Evolutionary conservation across 2,888 invertebrate genomes (phyloP).

Genomic region (Eudasyphora cyanicolor): DNA sequence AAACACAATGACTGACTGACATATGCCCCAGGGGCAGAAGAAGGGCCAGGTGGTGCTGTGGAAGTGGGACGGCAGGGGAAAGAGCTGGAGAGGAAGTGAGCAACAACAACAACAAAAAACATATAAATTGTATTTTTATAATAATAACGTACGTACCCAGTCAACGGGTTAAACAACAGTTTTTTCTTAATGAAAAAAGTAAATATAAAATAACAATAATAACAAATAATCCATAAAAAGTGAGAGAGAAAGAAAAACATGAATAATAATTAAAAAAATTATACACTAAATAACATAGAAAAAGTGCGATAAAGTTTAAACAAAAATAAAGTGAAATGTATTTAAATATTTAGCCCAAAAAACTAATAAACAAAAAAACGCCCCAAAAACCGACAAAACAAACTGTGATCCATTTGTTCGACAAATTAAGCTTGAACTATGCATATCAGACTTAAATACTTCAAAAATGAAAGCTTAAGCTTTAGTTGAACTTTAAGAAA

Average conservation of each 20-base stretch:
- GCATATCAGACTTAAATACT: no score
- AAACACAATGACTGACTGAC: background rate
- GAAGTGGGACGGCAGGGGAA: background rate
- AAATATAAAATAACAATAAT: no score
- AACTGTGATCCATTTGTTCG: background rate
- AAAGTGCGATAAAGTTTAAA: background rate
- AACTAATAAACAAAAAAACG: background rate
- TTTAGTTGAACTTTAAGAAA: no score
- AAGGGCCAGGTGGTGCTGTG: no score
- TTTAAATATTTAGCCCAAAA: background rate
- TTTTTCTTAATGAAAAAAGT: background rate
- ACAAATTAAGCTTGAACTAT: no score
- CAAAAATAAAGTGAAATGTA: slow-evolving; percentile 3
- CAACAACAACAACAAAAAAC: background rate
- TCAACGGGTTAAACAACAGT: background rate
- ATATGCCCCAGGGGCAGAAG: background rate
- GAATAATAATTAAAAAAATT: background rate
- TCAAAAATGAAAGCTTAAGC: no score
- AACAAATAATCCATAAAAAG: background rate
- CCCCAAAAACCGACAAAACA: background rate
- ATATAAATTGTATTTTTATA: background rate
- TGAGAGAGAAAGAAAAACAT: background rate
- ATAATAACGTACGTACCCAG: background rate
- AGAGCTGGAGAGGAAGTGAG: background rate
- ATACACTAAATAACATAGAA: background rate